Conservation (phyloP, 2,888 invertebrate species). For the Nymphalis urticae region DNA sequence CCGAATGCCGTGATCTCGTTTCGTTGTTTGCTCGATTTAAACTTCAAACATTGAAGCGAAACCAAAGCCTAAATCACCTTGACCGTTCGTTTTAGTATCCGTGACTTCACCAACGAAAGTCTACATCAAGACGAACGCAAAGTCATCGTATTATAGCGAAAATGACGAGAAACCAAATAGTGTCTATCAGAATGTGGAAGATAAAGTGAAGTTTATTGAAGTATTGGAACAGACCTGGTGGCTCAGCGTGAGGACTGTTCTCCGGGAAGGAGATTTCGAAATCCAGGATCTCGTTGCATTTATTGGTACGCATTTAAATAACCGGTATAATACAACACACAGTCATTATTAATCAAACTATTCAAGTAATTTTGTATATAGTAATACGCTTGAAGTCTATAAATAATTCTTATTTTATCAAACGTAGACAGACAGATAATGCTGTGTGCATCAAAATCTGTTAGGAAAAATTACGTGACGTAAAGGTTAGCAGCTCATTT, state of each 20-base stretch:
- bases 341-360: not conserved
- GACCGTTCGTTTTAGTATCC: constrained; percentile 69
- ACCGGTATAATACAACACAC: constrained; percentile 8
- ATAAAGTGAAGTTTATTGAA: constrained; percentile 60
- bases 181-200: constrained; percentile 43
- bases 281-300: constrained; percentile 78
- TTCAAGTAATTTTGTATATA: not conserved
- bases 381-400: too few species aligned
- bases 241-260: constrained; percentile 68
- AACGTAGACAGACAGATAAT: too few species aligned
- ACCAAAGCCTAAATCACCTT: constrained; percentile 46
- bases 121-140: constrained; percentile 73
- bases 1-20: constrained; percentile 32
- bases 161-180: constrained; percentile 65
- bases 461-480: too few species aligned
- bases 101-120: constrained; percentile 81
- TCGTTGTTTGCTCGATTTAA: constrained; percentile 27
- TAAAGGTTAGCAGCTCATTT: too few species aligned
- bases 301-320: constrained; percentile 61
- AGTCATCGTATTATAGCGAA: constrained; percentile 70
- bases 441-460: too few species aligned
- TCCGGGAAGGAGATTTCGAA: constrained; percentile 72
- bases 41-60: constrained; percentile 25
- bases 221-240: constrained; percentile 64
- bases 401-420: too few species aligned